These are phyloP conservation scores for Actinostola sp. DNA, from an alignment of 92 coral and sea anemone genomes.

Conservation along the genomic window DNA sequence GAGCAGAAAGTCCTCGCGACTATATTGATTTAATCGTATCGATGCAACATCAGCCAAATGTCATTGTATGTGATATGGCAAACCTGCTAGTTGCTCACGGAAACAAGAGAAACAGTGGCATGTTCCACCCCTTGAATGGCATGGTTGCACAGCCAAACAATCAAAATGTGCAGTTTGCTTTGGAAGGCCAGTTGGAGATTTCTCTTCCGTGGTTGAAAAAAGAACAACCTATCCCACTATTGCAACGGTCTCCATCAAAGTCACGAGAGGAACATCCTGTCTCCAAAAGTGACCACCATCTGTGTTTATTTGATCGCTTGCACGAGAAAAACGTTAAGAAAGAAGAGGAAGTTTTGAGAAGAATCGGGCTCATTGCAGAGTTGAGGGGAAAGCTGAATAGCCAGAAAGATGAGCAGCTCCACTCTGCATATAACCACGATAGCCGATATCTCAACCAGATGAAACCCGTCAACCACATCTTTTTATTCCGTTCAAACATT, in stretches of 20 bases:
- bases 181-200: conserved; percentile 22
- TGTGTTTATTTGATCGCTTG: conserved; percentile 50
- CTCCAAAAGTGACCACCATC: conserved; percentile 27
- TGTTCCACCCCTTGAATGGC: conserved; percentile 47
- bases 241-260: too few species aligned
- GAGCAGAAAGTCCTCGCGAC: conserved; percentile 47
- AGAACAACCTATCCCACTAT: too few species aligned
- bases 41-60: too few species aligned
- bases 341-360: conserved; percentile 36
- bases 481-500: conserved; percentile 53
- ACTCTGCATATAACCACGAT: conserved; percentile 38
- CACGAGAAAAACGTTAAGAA: conserved; percentile 51
- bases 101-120: too few species aligned
- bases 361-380: conserved; percentile 25
- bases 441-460: conserved; percentile 40
- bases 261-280: conserved; percentile 35
- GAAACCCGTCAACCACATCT: conserved; percentile 47
- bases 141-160: conserved; percentile 40
- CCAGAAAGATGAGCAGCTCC: conserved; percentile 52
- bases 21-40: too few species aligned
- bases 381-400: conserved; percentile 47
- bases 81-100: too few species aligned
- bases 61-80: too few species aligned
- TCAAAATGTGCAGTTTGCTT: conserved; percentile 22
- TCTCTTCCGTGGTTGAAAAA: too few species aligned